Base-by-base conservation (phyloP, 2,113 vertebrate species). In the Protomyctophum bolini region DNA sequence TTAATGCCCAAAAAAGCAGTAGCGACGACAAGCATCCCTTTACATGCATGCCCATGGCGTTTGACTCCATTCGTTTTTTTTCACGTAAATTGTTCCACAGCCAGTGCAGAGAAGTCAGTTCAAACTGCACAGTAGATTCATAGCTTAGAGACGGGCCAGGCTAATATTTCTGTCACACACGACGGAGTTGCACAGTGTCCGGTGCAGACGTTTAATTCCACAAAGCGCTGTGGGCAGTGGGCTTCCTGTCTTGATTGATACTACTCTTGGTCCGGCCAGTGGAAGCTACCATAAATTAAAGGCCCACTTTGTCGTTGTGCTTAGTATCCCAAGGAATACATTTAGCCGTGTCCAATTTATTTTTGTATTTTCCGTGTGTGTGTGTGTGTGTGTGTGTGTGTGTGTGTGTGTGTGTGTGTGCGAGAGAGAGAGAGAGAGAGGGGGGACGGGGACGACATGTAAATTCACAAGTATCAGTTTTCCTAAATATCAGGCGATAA, bases 221-320 rank as follows among this genome's bases (percentile, higher is more conserved):
- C 67, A 68, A 80, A 79, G 76, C 80, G 29, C 60, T 41, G 33
- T 58, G 70, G 80, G 70, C 83, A 55, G 83, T 81, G 75, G 83
- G 48, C 77, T 72, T 60, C 68, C 84, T 72, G 59, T 68, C 77
- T 21, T 84, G 83, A 86, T 86, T 87, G 86, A 90, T 87, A 77
- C 83, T 4, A 66, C 76, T 77, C 64, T 79, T 73, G 80, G 83
- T 81, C 83, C 80, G 33, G 82, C 70, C 83, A 58, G 63, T 68
- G 73, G 82, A 86, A 84, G 84, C 77, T 68, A 60, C 66, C 75
- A 82, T 92, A 88, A 91, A 92, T 87, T 87, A 81, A 70, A 9
- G 56, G 41, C 66, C 66, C 73, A 47, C 70, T 84, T 90, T 82
- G 86, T 84, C 75, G 79, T 89, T 84, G 82, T 85, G 86, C 82